Conservation (phyloP, 2,888 invertebrate species). For the Amphimallon solstitiale region DNA sequence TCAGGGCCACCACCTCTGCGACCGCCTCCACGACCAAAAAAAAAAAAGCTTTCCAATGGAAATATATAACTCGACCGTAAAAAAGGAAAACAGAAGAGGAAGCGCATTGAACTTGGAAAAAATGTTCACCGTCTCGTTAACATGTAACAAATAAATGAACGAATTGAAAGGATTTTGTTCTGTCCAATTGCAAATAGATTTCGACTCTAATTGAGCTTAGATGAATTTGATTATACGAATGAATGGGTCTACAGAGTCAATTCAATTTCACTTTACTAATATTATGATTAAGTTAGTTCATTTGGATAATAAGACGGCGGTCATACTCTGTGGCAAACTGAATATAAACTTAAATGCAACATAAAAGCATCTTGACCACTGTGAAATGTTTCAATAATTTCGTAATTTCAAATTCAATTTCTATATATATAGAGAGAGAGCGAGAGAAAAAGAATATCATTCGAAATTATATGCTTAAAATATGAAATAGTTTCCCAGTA, state of each 20-base stretch:
- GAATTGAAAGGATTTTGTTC: conserved; percentile 24
- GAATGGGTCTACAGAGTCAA: conserved; percentile 4
- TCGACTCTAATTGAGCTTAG: conserved; percentile 8
- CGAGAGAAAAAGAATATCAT: too few relatives aligned
- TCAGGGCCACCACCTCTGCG: conserved; percentile 39
- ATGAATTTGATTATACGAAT: conserved; percentile 11
- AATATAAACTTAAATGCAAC: too few relatives aligned
- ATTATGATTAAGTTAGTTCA: conserved; percentile 20
- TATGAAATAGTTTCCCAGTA: too few relatives aligned
- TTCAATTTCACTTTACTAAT: conserved; percentile 10
- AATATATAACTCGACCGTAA: conserved; percentile 42
- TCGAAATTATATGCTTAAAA: too few relatives aligned
- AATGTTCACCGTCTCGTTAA: conserved; percentile 35
- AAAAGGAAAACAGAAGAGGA: conserved; percentile 17
- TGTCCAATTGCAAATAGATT: not conserved
- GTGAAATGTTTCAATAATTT: too few relatives aligned
- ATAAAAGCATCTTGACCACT: too few relatives aligned
- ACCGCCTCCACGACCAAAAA: conserved; percentile 34
- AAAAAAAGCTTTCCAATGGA: conserved; percentile 46
- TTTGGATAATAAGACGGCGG: not conserved
- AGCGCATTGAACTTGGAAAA: conserved; percentile 7
- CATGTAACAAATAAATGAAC: conserved; percentile 42
- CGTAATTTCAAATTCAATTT: too few relatives aligned
- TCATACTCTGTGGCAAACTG: too few relatives aligned
- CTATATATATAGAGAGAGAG: too few relatives aligned